phyloP scores from a whole-genome alignment of 53 echinoderm and acorn worm genomes.

The Mesocentrotus franciscanus region DNA sequence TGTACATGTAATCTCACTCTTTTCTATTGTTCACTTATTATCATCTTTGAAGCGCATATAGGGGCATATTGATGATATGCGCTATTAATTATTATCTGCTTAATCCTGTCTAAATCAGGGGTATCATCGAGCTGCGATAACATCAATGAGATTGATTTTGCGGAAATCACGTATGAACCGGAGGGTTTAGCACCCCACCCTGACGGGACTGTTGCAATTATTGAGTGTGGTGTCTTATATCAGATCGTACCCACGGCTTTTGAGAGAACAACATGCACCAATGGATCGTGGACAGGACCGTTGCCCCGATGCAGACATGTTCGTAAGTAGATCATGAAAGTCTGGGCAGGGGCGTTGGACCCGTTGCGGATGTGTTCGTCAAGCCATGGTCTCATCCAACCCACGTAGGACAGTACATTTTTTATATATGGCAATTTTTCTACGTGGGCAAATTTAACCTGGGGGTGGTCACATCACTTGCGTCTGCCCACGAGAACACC shows the following conservation, averaged over 20 bases:
- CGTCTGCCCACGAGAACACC: no score
- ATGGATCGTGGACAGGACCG: slow-evolving; percentile 1
- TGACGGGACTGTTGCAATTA: neutral
- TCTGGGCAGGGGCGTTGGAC: neutral
- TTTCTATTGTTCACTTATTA: neutral
- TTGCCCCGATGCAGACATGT: neutral
- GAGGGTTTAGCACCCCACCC: slow-evolving; percentile 18
- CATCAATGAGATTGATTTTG: slow-evolving; percentile 7
- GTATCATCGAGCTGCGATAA: slow-evolving; percentile 11
- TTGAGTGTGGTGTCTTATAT: neutral
- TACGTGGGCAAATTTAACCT: no score
- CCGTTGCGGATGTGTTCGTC: neutral
- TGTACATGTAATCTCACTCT: neutral
- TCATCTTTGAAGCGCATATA: neutral
- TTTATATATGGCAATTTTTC: no score
- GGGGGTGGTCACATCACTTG: no score
- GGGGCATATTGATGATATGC: no score
- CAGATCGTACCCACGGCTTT: neutral
- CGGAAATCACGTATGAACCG: neutral
- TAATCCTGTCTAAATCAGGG: neutral
- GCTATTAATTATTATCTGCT: no score
- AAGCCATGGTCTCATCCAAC: no score
- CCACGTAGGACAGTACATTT: no score
- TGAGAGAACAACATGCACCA: neutral
- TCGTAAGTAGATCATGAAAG: neutral